A percentile compares a stretch with the other conserved stretches of the same genome.
Evolutionary conservation across 2,888 invertebrate species (phyloP).

Genomic region (Stenoptilia bipunctidactyla): DNA sequence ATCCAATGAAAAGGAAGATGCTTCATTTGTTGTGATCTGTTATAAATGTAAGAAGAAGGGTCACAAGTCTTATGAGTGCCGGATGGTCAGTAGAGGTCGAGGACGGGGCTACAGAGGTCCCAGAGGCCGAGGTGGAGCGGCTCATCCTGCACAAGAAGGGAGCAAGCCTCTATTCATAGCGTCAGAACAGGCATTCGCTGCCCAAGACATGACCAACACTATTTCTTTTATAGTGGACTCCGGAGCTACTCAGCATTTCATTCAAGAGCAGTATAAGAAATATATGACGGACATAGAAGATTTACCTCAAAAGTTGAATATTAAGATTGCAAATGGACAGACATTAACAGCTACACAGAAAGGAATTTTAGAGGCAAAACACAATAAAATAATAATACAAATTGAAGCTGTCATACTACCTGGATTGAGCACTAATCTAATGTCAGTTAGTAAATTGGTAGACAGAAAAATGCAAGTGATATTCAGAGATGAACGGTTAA

Average conservation of each 20-base stretch:
- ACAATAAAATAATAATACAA: no score
- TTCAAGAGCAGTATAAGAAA: conserved; percentile 4
- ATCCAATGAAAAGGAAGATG: not conserved
- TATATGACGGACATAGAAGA: conserved; percentile 2
- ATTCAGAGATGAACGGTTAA: no score
- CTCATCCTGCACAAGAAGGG: not conserved
- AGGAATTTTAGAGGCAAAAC: no score
- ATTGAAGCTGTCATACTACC: no score
- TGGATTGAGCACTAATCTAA: no score
- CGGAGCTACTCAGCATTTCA: conserved; percentile 5
- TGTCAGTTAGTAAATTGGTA: no score
- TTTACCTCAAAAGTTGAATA: not conserved
- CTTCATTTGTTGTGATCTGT: conserved; percentile 1
- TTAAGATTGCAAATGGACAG: conserved; percentile 7
- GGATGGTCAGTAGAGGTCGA: not conserved
- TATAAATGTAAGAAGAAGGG: not conserved
- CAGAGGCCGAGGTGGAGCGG: not conserved
- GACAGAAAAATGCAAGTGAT: no score
- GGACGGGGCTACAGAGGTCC: not conserved
- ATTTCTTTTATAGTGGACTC: conserved; percentile 6
- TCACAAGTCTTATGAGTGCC: not conserved
- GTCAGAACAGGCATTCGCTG: not conserved
- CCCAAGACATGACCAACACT: not conserved
- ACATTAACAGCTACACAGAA: no score
- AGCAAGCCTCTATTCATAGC: not conserved